Base-by-base conservation (phyloP, 1,140 invertebrate genomes). In the Nebria ingens region DNA sequence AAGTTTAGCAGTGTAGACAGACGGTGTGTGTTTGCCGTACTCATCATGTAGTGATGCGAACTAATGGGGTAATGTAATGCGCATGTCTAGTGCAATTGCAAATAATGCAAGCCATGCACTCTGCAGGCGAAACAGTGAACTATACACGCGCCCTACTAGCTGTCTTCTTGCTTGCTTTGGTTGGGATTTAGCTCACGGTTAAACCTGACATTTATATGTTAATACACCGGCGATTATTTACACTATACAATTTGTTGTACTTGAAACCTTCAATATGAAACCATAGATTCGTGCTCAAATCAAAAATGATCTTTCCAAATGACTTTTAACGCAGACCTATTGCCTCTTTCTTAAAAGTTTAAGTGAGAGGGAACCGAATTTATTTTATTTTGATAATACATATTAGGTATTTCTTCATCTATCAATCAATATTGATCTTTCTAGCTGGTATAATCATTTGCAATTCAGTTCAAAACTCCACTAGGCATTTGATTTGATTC, bases 141-240 rank as follows among this genome's bases (percentile, higher is more conserved):
- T 45, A 17, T 3, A 11, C 40, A 17, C 40, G 9, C 52, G 52
- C 3, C 21, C 23, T 58, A n/a, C n/a, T n/a, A n/a, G n/a, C n/a
- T n/a, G n/a, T n/a, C n/a, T n/a, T n/a, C n/a, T n/a, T n/a, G n/a
- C n/a, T n/a, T n/a, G n/a, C n/a, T 38, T 45, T 58, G 55, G 49
- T 54, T 56, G 56, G 57, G 57, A 66, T 63, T 61, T 66, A 63
- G 64, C 63, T 66, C 64, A 64, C 57, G 61, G 64, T 64, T 66
- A 66, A 61, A 57, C 40, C 60, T 66, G 64, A 66, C 64, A 66
- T 66, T 66, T 66, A 63, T 63, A 63, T 64, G 63, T 64, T 66
- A 66, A 66, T 66, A 58, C 40, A 45, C 58, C 54, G n/a, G 54
- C 53, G 55, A 60, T 60, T 64, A 61, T 63, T 63, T 63, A 59